These are phyloP conservation scores for Xestia sexstrigata DNA, from an alignment of 2,888 invertebrate species.

Conservation along the genomic window DNA sequence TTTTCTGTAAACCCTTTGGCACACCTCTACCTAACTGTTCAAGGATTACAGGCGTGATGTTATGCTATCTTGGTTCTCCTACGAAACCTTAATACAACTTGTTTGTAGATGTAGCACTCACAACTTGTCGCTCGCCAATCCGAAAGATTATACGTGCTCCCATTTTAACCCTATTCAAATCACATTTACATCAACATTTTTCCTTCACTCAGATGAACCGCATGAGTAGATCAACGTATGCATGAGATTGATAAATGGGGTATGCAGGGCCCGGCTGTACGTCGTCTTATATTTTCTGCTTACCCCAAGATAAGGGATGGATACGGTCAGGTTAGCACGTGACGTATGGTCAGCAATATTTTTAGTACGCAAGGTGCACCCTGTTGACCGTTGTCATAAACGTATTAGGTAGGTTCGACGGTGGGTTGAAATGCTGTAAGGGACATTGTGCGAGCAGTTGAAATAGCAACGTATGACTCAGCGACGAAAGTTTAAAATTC, in stretches of 20 bases:
- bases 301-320: slow-evolving; percentile 54
- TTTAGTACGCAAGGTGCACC: slow-evolving; percentile 31
- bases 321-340: slow-evolving; percentile 39
- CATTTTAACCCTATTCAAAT: neutral
- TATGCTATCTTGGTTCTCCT: neutral
- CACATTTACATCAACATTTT: neutral
- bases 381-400: slow-evolving; percentile 33
- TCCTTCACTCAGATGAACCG: slow-evolving; percentile 15
- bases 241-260: slow-evolving; percentile 61
- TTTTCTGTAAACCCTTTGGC: too few relatives aligned
- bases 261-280: slow-evolving; percentile 52
- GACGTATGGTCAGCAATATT: slow-evolving; percentile 50
- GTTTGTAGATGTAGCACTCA: neutral
- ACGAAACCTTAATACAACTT: neutral
- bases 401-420: neutral
- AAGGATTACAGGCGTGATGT: too few relatives aligned
- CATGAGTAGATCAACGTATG: slow-evolving; percentile 32
- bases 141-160: neutral
- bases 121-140: neutral
- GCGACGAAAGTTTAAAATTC: neutral
- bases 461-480: neutral
- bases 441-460: neutral
- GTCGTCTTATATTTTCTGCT: slow-evolving; percentile 57
- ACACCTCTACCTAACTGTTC: too few relatives aligned
- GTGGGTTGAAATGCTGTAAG: neutral